These are phyloP conservation scores for Ceratina australensis DNA, from an alignment of 1,140 invertebrate genomes.

Conservation along the genomic window DNA sequence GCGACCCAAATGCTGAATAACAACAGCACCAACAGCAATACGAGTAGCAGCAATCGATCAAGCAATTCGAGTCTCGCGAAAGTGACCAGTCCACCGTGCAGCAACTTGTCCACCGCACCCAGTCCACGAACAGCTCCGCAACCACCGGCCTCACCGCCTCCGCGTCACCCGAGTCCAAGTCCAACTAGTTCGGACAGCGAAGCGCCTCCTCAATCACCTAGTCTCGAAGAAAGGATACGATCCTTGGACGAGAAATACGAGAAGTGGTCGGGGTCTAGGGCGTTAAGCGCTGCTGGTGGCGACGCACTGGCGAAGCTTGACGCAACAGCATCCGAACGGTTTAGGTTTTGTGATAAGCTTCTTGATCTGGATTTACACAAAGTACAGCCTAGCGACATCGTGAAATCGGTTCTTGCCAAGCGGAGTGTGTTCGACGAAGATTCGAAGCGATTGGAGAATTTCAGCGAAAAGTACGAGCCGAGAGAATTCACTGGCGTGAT, in stretches of 20 bases:
- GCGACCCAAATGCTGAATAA: constrained; percentile 85
- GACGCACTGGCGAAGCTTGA: constrained; percentile 82
- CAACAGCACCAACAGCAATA: constrained; percentile 70
- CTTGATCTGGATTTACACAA: constrained; percentile 88
- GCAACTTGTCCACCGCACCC: constrained; percentile 66
- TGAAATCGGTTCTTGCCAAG: constrained; percentile 94
- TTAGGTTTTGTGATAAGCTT: constrained; percentile 84
- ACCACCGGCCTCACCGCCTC: constrained; percentile 82
- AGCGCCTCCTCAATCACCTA: constrained; percentile 81
- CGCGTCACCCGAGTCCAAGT: constrained; percentile 81
- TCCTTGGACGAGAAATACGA: constrained; percentile 95
- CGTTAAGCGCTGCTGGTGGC: constrained; percentile 81
- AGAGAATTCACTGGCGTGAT: constrained; percentile 81
- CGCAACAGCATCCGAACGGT: constrained; percentile 78
- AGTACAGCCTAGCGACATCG: constrained; percentile 95
- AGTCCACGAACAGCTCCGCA: constrained; percentile 77
- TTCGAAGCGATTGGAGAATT: constrained; percentile 93
- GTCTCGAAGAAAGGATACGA: constrained; percentile 93
- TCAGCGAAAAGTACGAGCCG: constrained; percentile 92
- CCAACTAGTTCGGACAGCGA: constrained; percentile 81
- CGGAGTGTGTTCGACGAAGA: constrained; percentile 98
- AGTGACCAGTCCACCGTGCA: constrained; percentile 71
- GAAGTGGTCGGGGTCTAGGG: constrained; percentile 89
- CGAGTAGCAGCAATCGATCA: constrained; percentile 43
- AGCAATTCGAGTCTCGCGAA: constrained; percentile 65